Base-by-base conservation (phyloP, 2,797 vertebrate species). In the Petrocephalus sullivani region DNA sequence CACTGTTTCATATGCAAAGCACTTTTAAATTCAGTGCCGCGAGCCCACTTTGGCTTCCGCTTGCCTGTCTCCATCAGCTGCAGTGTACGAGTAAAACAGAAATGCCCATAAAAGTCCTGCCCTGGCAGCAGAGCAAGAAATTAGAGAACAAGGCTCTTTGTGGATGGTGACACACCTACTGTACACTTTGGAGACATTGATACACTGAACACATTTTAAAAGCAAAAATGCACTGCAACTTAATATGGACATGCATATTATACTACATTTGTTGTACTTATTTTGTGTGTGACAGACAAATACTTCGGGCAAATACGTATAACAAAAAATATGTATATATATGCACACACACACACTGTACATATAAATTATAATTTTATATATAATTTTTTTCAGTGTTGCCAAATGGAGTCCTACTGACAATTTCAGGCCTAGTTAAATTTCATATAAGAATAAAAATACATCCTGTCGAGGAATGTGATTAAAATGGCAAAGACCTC, bases 1-100 rank as follows among this genome's bases (percentile, higher is more conserved):
- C 23, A 57, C 19, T 23, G 88, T 93, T 94, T 94, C 93, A 94
- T 94, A 93, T 92, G 93, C 92, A 93, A 94, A 91, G 28, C 28
- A 28, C 28, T 28, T 28, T 28, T 28, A 28, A 28, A 28, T 28
- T 89, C 87, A 4, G 91, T 60, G 89, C 92, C 93, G 93, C 93
- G 94, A 93, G 92, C 91, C 91, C 91, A 91, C 89, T 90, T 92
- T 91, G 92, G 93, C 91, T 93, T 58, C 37, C 14, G 67, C 19
- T n/a, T 23, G 28, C 61, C 33, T 16, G 41, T 49, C 14, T 57
- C 87, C 89, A 89, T 51, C 87, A 75, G 90, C 87, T 57, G 85
- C 89, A 88, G 87, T 86, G 56, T 81, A 54, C 23, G 23, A n/a
- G 10, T 28, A 3, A 37, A 58, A 46, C 2, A 58, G 57, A 86